These are phyloP conservation scores for Trichoplax adhaerens DNA, from an alignment of 37 sponge, comb jelly and placozoan genomes.

Conservation along the genomic window DNA sequence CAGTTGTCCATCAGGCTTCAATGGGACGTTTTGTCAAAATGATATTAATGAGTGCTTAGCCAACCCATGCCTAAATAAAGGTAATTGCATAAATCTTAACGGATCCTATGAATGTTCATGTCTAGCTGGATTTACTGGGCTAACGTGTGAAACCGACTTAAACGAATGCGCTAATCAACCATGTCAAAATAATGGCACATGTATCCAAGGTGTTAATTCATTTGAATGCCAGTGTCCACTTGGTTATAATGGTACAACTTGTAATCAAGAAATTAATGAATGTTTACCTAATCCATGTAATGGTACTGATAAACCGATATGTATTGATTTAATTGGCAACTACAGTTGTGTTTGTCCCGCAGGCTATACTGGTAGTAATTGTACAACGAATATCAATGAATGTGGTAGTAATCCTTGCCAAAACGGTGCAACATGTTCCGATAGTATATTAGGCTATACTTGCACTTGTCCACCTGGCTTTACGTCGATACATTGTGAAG, in stretches of 20 bases:
- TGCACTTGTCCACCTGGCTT: constrained; percentile 48
- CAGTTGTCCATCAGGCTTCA: constrained; percentile 1
- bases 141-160: constrained; percentile 9
- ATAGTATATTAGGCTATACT: constrained; percentile 25
- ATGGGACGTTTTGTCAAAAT: constrained; percentile 8
- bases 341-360: constrained; percentile 6
- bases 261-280: constrained; percentile 27
- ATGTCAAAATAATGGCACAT: too few species aligned
- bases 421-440: constrained; percentile 47
- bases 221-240: not conserved
- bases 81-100: not conserved
- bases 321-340: constrained; percentile 2
- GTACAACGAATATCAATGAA: constrained; percentile 11
- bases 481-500: constrained; percentile 37
- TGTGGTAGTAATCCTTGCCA: constrained; percentile 38
- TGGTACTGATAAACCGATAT: constrained; percentile 6
- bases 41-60: not conserved
- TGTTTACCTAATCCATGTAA: constrained; percentile 16
- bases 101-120: constrained; percentile 1
- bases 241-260: constrained; percentile 14
- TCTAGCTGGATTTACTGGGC: constrained; percentile 12
- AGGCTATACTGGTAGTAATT: constrained; percentile 8
- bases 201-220: too few species aligned
- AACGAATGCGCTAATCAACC: too few species aligned
- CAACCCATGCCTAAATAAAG: not conserved